Conservation (phyloP, 2,113 vertebrate genomes). For the Antigone vipio region DNA sequence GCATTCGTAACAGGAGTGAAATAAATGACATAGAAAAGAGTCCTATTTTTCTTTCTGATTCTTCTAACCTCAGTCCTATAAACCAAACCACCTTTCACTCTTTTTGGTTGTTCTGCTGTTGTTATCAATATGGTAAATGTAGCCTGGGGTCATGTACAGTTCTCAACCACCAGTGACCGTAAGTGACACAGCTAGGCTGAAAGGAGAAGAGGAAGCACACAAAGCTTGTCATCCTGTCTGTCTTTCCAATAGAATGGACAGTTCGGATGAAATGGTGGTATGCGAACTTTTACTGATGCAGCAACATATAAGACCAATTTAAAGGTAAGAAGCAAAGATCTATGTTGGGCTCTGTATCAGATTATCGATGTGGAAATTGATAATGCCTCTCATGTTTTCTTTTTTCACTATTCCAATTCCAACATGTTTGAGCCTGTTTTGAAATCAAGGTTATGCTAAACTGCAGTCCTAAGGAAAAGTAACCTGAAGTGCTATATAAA, state of each 20-base stretch:
- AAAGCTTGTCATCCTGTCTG: background rate
- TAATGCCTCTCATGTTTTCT: background rate
- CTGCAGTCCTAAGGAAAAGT: background rate
- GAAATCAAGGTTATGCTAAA: background rate
- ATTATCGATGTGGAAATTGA: background rate
- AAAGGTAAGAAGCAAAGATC: background rate
- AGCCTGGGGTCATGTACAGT: background rate
- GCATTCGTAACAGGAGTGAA: background rate
- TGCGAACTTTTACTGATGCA: background rate
- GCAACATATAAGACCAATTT: background rate
- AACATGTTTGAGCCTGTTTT: background rate
- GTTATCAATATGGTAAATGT: background rate
- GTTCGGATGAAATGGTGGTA: background rate
- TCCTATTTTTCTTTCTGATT: background rate
- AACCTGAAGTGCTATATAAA: background rate
- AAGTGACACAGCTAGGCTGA: background rate
- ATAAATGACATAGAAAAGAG: background rate
- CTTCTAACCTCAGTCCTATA: conserved; percentile 10
- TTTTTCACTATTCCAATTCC: background rate
- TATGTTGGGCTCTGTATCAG: background rate
- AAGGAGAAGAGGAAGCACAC: background rate
- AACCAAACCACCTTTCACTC: conserved; percentile 18
- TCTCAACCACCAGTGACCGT: background rate
- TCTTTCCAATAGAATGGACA: background rate
- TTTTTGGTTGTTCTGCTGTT: conserved; percentile 26